Evolutionary conservation across 1,140 invertebrate genomes (phyloP).

Genomic region (Diorhabda carinulata): DNA sequence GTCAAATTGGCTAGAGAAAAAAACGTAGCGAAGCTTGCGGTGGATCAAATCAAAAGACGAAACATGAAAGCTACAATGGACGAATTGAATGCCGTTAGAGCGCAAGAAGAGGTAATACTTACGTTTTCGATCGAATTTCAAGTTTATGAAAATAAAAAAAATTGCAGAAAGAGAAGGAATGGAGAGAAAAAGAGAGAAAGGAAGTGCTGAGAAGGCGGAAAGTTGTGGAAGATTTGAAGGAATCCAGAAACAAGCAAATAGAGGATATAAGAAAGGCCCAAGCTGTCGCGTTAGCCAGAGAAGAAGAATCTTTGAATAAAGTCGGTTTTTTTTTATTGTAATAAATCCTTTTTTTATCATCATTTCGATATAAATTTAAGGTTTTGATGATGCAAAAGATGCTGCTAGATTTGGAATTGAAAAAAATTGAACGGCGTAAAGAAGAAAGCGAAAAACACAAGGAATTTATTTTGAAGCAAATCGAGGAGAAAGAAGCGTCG

Average conservation of each 20-base stretch:
- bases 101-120: constrained; percentile 46
- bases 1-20: constrained; percentile 51
- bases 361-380: constrained; percentile 20
- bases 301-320: constrained; percentile 57
- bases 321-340: constrained; percentile 33
- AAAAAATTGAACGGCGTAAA: constrained; percentile 50
- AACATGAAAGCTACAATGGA: constrained; percentile 45
- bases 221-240: constrained; percentile 40
- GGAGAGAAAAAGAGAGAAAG: constrained; percentile 46
- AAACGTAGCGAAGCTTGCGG: constrained; percentile 50
- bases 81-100: constrained; percentile 46
- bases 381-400: constrained; percentile 40
- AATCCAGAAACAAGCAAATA: constrained; percentile 51
- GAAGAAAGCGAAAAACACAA: constrained; percentile 49
- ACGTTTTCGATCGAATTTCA: not conserved
- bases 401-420: constrained; percentile 47
- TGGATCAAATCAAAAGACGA: constrained; percentile 47
- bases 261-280: constrained; percentile 51
- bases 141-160: not conserved
- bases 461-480: constrained; percentile 56
- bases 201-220: constrained; percentile 40
- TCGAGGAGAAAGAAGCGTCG: constrained; percentile 64
- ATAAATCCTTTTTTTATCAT: not conserved
- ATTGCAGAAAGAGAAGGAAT: constrained; percentile 45
- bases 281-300: constrained; percentile 58